Conservation (phyloP, 2,113 vertebrate species). For the Sphaerodactylus townsendi region DNA sequence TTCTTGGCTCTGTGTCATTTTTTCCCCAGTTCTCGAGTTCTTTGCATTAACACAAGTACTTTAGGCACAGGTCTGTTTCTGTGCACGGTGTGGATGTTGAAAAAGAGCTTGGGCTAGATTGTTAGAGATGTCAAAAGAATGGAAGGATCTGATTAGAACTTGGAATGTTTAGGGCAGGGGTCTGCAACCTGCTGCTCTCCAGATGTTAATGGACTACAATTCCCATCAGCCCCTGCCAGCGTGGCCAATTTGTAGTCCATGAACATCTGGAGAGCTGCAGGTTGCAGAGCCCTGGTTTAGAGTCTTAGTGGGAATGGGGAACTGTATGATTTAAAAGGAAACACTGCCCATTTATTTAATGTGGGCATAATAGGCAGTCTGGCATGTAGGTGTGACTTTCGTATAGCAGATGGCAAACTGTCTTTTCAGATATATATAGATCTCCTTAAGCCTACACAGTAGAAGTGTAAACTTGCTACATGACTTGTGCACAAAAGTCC, state of each 20-base stretch:
- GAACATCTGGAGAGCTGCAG: too few species aligned
- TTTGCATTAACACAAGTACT: background rate
- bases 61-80: background rate
- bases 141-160: background rate
- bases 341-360: background rate
- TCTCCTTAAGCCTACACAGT: background rate
- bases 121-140: background rate
- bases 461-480: background rate
- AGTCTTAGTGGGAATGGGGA: background rate
- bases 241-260: too few species aligned
- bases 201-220: too few species aligned
- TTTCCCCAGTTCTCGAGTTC: background rate
- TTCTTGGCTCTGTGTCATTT: background rate
- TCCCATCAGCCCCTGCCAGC: too few species aligned
- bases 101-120: background rate
- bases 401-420: background rate
- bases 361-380: background rate
- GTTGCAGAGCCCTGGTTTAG: too few species aligned
- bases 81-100: background rate
- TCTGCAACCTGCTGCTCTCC: too few species aligned
- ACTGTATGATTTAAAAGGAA: background rate
- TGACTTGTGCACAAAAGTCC: background rate
- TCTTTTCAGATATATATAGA: background rate
- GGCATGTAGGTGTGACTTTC: background rate
- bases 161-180: too few species aligned